phyloP scores from a whole-genome alignment of 2,113 vertebrate genomes.

The Apaloderma vittatum region DNA sequence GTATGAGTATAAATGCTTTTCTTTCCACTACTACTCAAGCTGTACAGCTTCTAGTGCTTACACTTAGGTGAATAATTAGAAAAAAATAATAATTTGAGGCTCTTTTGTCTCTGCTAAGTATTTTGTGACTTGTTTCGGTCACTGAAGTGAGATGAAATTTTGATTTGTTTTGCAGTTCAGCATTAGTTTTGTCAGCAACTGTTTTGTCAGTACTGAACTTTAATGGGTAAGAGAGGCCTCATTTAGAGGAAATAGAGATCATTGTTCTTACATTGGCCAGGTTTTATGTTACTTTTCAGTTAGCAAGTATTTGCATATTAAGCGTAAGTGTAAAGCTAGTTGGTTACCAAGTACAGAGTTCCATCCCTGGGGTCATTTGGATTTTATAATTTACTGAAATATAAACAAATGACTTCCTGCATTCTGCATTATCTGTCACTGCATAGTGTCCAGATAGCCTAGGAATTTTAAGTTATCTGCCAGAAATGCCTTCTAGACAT shows the following conservation, averaged over 20 bases:
- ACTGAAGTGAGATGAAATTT: neutral
- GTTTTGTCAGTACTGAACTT: neutral
- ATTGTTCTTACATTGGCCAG: neutral
- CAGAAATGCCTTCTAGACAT: neutral
- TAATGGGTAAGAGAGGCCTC: neutral
- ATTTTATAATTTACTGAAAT: neutral
- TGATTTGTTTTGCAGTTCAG: neutral
- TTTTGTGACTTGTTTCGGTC: constrained; percentile 33
- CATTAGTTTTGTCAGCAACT: neutral
- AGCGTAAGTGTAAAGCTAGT: neutral
- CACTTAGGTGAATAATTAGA: neutral
- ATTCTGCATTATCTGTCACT: neutral
- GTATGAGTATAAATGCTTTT: neutral
- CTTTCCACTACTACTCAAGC: neutral
- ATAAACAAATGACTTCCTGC: neutral
- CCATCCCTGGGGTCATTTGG: neutral
- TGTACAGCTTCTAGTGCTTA: neutral
- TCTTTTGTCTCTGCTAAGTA: neutral
- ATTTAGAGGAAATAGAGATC: neutral
- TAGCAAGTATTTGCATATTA: neutral
- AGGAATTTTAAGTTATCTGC: neutral
- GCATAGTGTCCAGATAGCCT: neutral
- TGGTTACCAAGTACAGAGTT: neutral
- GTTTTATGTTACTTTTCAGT: neutral
- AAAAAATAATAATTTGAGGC: neutral